phyloP scores from a whole-genome alignment of 2,797 vertebrate genomes.

The Chiropotes sagulatus region DNA sequence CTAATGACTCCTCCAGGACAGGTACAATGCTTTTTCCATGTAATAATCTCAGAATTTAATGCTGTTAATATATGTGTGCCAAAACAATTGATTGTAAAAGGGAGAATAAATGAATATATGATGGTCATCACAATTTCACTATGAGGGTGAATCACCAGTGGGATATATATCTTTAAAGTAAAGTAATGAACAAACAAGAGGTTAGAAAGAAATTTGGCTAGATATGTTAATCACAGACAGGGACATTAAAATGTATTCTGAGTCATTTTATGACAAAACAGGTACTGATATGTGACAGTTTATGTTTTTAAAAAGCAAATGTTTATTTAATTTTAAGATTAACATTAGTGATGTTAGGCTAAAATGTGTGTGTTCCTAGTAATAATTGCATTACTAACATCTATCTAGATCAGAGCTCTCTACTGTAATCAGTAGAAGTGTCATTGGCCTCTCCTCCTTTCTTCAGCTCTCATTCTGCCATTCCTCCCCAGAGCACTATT shows the following conservation, averaged over 20 bases:
- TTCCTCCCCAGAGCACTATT: constrained; percentile 54
- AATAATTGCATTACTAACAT: not conserved
- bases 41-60: not conserved
- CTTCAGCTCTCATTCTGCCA: constrained; percentile 18
- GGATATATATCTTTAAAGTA: not conserved
- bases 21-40: not conserved
- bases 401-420: not conserved
- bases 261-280: not conserved
- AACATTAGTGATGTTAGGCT: not conserved
- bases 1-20: not conserved
- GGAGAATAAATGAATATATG: not conserved
- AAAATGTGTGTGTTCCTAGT: not conserved
- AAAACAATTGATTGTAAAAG: not conserved
- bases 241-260: not conserved
- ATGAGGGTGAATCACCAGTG: not conserved
- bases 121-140: not conserved
- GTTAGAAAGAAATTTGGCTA: not conserved
- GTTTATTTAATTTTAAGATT: not conserved
- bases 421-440: not conserved
- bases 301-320: not conserved
- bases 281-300: not conserved
- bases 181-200: not conserved
- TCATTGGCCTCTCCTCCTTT: not conserved
- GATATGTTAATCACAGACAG: not conserved
- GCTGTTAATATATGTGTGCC: not conserved